Conservation (phyloP, 2,888 invertebrate genomes). For the Creontiades dilutus region DNA sequence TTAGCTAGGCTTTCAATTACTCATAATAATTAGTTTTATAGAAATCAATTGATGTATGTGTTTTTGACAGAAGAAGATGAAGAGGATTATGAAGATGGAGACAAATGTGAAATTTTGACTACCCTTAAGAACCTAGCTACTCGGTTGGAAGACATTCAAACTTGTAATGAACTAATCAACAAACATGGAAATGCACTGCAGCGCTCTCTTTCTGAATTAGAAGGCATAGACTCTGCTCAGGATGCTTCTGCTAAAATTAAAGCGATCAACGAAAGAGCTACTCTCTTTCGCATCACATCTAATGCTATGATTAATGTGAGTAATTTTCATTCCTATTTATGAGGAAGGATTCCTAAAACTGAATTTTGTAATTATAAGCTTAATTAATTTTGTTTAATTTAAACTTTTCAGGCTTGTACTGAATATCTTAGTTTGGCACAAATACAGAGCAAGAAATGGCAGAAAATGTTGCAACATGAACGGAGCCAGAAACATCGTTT, state of each 20-base stretch:
- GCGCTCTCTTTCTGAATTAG: constrained; percentile 88
- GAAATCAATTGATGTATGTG: background rate
- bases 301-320: constrained; percentile 97
- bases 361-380: background rate
- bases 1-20: background rate
- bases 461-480: constrained; percentile 94
- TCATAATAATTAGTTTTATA: background rate
- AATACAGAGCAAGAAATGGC: constrained; percentile 94
- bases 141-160: constrained; percentile 93
- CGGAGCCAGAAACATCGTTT: constrained; percentile 94
- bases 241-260: constrained; percentile 88
- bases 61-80: constrained; percentile 84
- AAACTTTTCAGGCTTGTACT: constrained; percentile 85
- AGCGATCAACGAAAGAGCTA: constrained; percentile 94
- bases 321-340: constrained; percentile 75
- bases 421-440: constrained; percentile 95
- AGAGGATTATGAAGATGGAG: constrained; percentile 85
- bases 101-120: constrained; percentile 80
- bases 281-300: constrained; percentile 96
- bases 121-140: constrained; percentile 83
- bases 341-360: background rate
- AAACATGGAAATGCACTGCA: constrained; percentile 93
- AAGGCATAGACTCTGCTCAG: constrained; percentile 82
- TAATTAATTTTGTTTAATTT: background rate
- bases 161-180: constrained; percentile 93